Base-by-base conservation (phyloP, 53 echinoderm and acorn worm species). In the Holothuria scabra region DNA sequence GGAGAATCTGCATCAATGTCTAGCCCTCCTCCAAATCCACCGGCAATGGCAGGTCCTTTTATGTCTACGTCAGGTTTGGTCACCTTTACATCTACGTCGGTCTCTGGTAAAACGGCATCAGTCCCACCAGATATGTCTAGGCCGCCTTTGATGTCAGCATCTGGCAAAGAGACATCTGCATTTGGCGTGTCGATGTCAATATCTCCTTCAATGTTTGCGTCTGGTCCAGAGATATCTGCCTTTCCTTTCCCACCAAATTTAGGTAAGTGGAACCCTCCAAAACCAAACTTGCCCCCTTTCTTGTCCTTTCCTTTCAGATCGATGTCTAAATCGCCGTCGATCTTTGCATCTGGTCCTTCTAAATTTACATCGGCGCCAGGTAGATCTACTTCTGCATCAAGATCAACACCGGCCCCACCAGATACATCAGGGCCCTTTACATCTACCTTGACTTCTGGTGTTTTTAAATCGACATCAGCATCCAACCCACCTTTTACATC, bases 1-100 rank as follows among this genome's bases (percentile, higher is more conserved):
- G 83, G 87, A 67, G 70, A 8, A 18, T 70, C 59, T 30, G 38
- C 55, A n/a, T 89, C 60, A 41, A 83, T 65, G 46, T 88, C 83
- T 55, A 78, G 48, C 55, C 84, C 89, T 64, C 80, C 86, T 25
- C 83, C 83, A 66, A 74, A 46, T 22, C 80, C 59, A 22, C 59
- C 59, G 30, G 57, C 25, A 18, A 83, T 46, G 46, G 29, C 76
- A 24, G 89, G 84, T 46, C 60, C 83, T 84, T 89, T 92, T 8
- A 89, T 81, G 79, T 88, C 91, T 58, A 83, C 89, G 70, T 94
- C 91, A 71, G 91, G 94, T 38, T 86, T 81, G 46, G 76, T 74
- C n/a, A 87, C 63, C 30, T 87, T 90, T 21, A 88, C 71, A 44
- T 90, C 78, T 14, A 81, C 12, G 60, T 81, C 82, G 13, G 63